A percentile compares a stretch with the other conserved stretches of the same genome.
Evolutionary conservation across 2,113 vertebrate genomes (phyloP).

Genomic region (Semnornis frantzii): DNA sequence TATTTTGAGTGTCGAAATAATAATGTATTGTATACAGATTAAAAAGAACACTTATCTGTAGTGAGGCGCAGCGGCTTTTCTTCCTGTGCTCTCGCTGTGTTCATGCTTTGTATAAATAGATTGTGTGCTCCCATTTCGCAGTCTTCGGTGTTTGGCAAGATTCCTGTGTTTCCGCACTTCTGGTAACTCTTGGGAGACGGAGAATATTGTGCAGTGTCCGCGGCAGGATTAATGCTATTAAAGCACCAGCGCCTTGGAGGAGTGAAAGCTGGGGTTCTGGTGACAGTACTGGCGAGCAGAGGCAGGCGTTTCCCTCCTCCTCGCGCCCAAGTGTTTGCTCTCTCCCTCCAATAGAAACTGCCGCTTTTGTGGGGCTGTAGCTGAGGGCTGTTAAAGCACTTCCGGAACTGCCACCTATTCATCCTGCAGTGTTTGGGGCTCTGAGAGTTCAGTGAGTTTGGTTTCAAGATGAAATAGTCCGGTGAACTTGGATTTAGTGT

Average conservation of each 20-base stretch:
- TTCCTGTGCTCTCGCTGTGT: not conserved
- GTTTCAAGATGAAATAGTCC: not conserved
- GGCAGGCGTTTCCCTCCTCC: not conserved
- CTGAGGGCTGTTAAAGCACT: not conserved
- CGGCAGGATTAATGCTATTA: not conserved
- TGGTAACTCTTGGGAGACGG: not conserved
- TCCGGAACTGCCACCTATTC: not conserved
- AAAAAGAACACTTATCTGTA: not conserved
- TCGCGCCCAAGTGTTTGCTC: not conserved
- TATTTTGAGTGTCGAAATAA: not conserved
- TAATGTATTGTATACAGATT: not conserved
- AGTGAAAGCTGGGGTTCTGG: rapidly evolving
- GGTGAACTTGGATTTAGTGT: not conserved
- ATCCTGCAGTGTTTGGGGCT: not conserved
- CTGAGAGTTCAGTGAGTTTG: not conserved
- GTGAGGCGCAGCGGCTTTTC: not conserved
- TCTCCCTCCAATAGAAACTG: not conserved
- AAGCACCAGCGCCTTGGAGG: not conserved
- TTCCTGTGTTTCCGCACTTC: not conserved
- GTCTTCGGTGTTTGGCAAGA: not conserved
- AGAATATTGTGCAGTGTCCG: rapidly evolving
- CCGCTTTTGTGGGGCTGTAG: not conserved
- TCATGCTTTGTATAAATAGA: not conserved
- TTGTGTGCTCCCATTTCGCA: not conserved
- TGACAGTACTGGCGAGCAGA: not conserved